Percentiles rank a stretch among this genome's conserved stretches.
Conservation (phyloP, 2,888 invertebrate genomes). For the Neuroscelio doddi region DNA sequence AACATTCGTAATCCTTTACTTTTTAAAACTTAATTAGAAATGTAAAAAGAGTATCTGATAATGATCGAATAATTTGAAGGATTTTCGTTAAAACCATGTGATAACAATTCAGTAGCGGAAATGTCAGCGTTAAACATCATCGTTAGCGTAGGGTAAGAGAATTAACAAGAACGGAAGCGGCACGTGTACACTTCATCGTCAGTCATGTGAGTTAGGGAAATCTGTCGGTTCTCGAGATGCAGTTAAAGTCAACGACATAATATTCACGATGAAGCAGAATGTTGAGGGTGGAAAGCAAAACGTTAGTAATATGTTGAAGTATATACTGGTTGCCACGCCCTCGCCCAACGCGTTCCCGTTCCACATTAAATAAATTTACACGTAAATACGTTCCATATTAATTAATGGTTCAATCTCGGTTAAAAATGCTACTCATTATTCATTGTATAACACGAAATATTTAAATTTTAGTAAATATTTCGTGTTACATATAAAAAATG, state of each 20-base stretch:
- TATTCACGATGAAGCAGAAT: constrained; percentile 43
- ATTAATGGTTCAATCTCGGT: constrained; percentile 14
- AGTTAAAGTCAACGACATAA: constrained; percentile 43
- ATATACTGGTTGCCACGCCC: constrained; percentile 24
- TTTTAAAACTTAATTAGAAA: too few relatives aligned
- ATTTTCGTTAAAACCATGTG: constrained; percentile 13
- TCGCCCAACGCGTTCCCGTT: not conserved
- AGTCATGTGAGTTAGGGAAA: constrained; percentile 42
- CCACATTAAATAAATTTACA: constrained; percentile 16
- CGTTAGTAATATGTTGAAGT: constrained; percentile 35
- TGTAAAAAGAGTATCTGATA: too few relatives aligned
- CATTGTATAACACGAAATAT: too few relatives aligned
- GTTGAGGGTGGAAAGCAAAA: constrained; percentile 35
- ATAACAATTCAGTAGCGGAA: constrained; percentile 48
- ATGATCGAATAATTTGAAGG: too few relatives aligned
- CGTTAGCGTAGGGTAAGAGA: constrained; percentile 32
- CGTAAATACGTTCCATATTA: constrained; percentile 13
- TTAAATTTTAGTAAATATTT: too few relatives aligned
- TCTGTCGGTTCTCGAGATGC: constrained; percentile 43
- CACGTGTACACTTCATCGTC: constrained; percentile 45
- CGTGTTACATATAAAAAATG: too few relatives aligned
- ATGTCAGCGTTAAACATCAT: constrained; percentile 49
- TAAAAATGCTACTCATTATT: not conserved
- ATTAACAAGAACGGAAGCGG: constrained; percentile 40
- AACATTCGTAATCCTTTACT: too few relatives aligned